Evolutionary conservation across 2,797 vertebrate species (phyloP), one percentile per base, ranked within the genome.

Genomic region (Champsocephalus esox): DNA sequence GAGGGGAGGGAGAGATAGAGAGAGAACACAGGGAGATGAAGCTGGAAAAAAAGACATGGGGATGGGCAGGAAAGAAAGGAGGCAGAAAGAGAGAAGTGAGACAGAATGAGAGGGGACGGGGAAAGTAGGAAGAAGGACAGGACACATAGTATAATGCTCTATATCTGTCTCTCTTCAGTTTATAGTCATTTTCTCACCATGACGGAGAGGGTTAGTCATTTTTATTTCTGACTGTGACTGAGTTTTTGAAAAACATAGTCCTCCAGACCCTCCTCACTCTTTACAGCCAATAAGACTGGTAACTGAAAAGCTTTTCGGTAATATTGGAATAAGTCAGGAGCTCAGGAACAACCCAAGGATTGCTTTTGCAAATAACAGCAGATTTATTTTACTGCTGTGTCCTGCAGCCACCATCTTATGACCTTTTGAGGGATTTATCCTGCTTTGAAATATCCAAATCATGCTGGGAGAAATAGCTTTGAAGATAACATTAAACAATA

Each of bases 21-120:
- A 67, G 78, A 34, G 63, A 65, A 69, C 79, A 72, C 58, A 68
- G 70, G 72, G 77, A 87, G 86, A 81, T 67, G 84, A 73, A 75
- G 83, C 50, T 48, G 55, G 67, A 66, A 49, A 59, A 67, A 52
- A 34, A 82, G 73, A 71, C 58, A 41, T 45, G 32, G 54, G 65
- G 70, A 86, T 81, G 77, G 73, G 68, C 32, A 57, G 48, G 52
- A 51, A 14, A 64, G 58, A 51, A 58, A 75, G 63, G 58, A 76
- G 55, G 51, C n/a, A 83, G 51, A 54, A 50, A 60, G 55, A 46
- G 55, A 58, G n/a, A 66, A 46, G 55, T 24, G 58, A 52, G 55
- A 46, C 5, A 59, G 58, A 85, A 41, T 49, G 50, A 75, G 71
- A 64, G 54, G 43, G 57, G 70, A 61, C 12, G 17, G 41, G 19